These are phyloP conservation scores for Pseudopleuronectes americanus DNA, from an alignment of 2,797 vertebrate genomes.

Conservation along the genomic window DNA sequence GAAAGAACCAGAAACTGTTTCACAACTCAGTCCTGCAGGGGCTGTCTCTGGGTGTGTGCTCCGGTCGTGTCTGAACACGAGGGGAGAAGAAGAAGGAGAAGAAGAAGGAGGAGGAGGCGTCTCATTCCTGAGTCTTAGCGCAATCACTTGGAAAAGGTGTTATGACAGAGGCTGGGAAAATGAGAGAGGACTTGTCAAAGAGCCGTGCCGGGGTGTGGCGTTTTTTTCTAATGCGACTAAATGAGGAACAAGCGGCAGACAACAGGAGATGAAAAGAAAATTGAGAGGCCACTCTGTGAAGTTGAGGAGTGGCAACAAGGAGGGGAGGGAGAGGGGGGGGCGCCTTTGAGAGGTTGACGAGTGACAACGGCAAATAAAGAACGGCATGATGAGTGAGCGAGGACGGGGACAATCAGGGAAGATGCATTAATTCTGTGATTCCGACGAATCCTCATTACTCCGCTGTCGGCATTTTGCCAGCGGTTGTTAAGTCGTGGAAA, in stretches of 20 bases:
- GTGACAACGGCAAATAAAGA: constrained; percentile 60
- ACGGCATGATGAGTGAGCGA: constrained; percentile 53
- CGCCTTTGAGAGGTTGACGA: constrained; percentile 36
- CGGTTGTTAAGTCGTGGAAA: constrained; percentile 76
- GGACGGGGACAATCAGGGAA: constrained; percentile 47
- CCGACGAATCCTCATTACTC: constrained; percentile 67
- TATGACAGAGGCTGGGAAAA: constrained; percentile 58
- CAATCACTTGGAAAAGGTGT: constrained; percentile 59
- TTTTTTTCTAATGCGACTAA: constrained; percentile 55
- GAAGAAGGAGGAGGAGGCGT: not conserved
- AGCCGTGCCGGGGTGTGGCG: constrained; percentile 53
- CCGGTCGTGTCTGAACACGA: constrained; percentile 70
- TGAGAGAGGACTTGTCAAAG: constrained; percentile 61
- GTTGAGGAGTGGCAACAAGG: constrained; percentile 43
- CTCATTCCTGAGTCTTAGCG: constrained; percentile 66
- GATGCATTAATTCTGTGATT: constrained; percentile 67
- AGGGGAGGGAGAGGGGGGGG: constrained; percentile 2
- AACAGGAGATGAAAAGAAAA: constrained; percentile 62
- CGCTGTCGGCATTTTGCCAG: constrained; percentile 67
- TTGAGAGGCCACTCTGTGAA: constrained; percentile 43
- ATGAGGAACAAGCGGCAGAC: constrained; percentile 64
- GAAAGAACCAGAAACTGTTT: constrained; percentile 58
- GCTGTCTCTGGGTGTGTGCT: constrained; percentile 59
- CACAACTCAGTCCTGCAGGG: constrained; percentile 58
- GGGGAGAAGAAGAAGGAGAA: not conserved